Percentiles rank a stretch among this genome's conserved stretches.
phyloP scores from a whole-genome alignment of 2,797 vertebrate species.

The Danio albolineatus region DNA sequence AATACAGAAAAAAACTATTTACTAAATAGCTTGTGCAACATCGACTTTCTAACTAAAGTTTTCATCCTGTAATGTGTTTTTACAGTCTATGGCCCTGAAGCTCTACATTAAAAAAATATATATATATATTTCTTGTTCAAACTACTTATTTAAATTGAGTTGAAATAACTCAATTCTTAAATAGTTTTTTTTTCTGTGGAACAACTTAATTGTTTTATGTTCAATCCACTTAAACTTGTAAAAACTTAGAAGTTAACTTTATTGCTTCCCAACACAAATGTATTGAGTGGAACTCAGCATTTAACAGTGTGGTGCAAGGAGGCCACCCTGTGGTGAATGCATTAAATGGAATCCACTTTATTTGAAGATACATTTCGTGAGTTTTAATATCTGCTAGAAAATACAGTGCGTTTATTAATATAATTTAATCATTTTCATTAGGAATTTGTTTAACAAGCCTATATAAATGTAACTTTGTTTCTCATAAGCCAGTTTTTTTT shows the following conservation, averaged over 20 bases:
- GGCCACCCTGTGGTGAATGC: constrained; percentile 62
- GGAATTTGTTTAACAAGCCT: background rate
- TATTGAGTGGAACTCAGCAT: too few species aligned
- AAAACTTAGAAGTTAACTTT: too few species aligned
- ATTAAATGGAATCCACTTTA: background rate
- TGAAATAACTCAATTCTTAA: too few species aligned
- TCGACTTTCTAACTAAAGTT: background rate
- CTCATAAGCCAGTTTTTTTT: background rate
- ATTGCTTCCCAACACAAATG: too few species aligned
- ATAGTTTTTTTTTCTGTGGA: too few species aligned
- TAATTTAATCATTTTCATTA: background rate
- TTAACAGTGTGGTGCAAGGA: constrained; percentile 27
- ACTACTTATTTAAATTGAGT: too few species aligned
- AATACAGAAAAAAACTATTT: too few species aligned
- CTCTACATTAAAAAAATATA: too few species aligned
- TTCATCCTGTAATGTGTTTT: background rate
- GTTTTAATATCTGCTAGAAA: background rate
- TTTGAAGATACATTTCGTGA: background rate
- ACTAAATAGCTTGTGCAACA: background rate
- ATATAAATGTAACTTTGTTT: too few species aligned
- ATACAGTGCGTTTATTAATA: background rate
- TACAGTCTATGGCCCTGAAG: background rate
- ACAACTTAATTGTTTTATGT: too few species aligned
- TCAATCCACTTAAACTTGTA: too few species aligned
- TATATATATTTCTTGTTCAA: too few species aligned